Evolutionary conservation across 1,140 invertebrate genomes (phyloP).

Genomic region (Tetraneura akinire): DNA sequence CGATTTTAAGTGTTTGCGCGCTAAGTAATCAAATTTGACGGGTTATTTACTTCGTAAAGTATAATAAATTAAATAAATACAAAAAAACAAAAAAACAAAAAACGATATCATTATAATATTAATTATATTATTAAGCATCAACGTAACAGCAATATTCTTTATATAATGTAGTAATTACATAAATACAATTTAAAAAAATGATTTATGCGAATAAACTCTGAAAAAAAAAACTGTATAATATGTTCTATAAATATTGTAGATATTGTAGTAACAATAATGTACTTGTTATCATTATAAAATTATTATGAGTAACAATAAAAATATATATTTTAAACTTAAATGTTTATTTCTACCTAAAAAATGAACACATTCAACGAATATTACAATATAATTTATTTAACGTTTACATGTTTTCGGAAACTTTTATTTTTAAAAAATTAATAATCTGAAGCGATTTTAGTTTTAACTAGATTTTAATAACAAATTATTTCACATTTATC

Average conservation of each 20-base stretch:
- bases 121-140: not conserved
- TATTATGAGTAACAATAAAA: too few relatives aligned
- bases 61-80: too few relatives aligned
- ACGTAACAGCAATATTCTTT: not conserved
- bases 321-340: too few relatives aligned
- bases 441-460: not conserved
- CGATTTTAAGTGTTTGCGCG: too few relatives aligned
- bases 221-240: not conserved
- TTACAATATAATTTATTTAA: too few relatives aligned
- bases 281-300: not conserved
- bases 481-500: slow-evolving; percentile 3
- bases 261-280: not conserved
- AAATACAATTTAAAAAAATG: slow-evolving; percentile 1
- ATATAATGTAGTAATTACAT: not conserved
- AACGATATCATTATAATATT: too few relatives aligned
- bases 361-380: not conserved
- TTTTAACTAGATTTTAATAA: not conserved
- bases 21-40: too few relatives aligned
- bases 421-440: too few relatives aligned
- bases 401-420: too few relatives aligned
- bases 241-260: not conserved
- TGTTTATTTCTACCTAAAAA: not conserved
- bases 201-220: not conserved
- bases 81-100: too few relatives aligned
- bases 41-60: too few relatives aligned